Percentiles rank a stretch among this genome's conserved stretches.
Evolutionary conservation across 37 sponge, comb jelly and placozoan species (phyloP).

Genomic region (Beroe ovata): DNA sequence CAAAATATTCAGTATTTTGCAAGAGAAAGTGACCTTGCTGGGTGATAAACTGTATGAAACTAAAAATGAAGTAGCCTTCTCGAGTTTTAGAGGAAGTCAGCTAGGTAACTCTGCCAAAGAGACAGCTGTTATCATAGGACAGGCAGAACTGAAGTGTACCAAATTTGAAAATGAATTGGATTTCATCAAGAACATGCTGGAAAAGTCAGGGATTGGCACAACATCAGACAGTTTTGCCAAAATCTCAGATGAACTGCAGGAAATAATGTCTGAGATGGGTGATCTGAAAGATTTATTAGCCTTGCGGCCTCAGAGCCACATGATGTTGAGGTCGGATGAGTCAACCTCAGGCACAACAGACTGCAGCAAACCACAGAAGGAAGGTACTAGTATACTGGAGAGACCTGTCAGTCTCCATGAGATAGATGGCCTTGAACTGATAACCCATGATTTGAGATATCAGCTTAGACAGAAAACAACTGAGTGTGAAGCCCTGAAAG

Average conservation of each 20-base stretch:
- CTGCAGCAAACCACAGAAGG: neutral
- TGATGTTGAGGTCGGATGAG: neutral
- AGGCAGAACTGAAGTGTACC: conserved; percentile 8
- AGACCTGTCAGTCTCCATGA: conserved; percentile 43
- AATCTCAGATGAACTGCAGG: conserved; percentile 44
- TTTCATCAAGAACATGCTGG: conserved; percentile 46
- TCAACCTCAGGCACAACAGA: neutral
- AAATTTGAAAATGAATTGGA: conserved; percentile 57
- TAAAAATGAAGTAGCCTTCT: conserved; percentile 31
- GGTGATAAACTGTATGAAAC: conserved; percentile 35
- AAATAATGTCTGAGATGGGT: conserved; percentile 12
- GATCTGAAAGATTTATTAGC: conserved; percentile 39
- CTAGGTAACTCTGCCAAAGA: neutral
- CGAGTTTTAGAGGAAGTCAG: conserved; percentile 28
- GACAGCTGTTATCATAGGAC: conserved; percentile 19
- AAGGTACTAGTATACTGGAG: neutral
- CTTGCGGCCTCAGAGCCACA: neutral
- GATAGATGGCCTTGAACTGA: conserved; percentile 58
- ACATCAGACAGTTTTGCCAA: conserved; percentile 1
- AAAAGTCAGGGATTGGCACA: neutral
- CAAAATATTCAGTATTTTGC: conserved; percentile 4
- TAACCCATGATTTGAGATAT: conserved; percentile 53
- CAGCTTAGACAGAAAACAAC: conserved; percentile 23
- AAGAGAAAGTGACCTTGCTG: conserved; percentile 49
- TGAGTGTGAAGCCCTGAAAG: conserved; percentile 16